Percentiles rank a stretch among this genome's conserved stretches.
Evolutionary conservation across 1,140 invertebrate species (phyloP).

Genomic region (Leptoteleia sp.): DNA sequence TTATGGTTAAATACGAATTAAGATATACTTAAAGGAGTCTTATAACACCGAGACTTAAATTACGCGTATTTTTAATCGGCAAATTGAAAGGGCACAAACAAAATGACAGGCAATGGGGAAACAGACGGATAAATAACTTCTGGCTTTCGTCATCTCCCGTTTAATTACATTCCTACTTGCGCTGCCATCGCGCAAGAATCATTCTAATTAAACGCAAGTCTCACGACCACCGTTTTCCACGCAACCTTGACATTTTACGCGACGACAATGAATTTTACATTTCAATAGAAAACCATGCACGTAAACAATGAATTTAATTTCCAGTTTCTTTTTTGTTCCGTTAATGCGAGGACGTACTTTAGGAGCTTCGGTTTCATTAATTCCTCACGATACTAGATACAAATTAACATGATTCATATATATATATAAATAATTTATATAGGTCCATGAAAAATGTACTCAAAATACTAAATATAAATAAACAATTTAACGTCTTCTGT

Average conservation of each 20-base stretch:
- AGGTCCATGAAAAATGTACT: no score
- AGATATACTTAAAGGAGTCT: conserved; percentile 35
- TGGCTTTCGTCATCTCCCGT: conserved; percentile 61
- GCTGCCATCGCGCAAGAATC: conserved; percentile 48
- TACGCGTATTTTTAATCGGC: conserved; percentile 48
- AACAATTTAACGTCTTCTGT: no score
- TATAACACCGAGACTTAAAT: conserved; percentile 23
- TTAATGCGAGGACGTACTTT: no score
- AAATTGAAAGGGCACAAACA: conserved; percentile 34
- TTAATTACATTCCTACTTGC: conserved; percentile 61
- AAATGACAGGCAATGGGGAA: conserved; percentile 54
- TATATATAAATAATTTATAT: no score
- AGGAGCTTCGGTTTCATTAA: no score
- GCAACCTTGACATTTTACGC: conserved; percentile 63
- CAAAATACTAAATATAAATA: no score
- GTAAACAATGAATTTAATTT: conserved; percentile 4
- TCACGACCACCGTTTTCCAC: conserved; percentile 19
- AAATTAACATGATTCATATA: no score
- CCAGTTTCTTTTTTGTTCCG: no score
- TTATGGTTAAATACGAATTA: conserved; percentile 36
- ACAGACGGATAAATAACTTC: conserved; percentile 58
- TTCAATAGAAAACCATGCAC: conserved; percentile 6
- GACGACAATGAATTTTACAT: conserved; percentile 55
- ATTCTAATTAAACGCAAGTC: conserved; percentile 60
- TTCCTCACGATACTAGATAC: no score